Evolutionary conservation across 2,888 invertebrate species (phyloP).

Genomic region (Carterocephalus palaemon): DNA sequence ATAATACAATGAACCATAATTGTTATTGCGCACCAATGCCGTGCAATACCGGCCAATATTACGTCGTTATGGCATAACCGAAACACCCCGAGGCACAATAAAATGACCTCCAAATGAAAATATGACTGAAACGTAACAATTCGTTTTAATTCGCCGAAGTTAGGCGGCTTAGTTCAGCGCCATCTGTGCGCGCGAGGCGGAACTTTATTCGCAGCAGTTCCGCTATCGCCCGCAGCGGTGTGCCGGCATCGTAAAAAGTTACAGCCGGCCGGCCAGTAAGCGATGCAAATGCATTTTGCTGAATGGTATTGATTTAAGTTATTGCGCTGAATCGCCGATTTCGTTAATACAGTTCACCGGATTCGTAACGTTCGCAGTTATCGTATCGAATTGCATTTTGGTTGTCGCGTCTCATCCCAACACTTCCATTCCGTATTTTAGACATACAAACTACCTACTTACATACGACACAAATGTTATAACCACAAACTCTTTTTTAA

Average conservation of each 20-base stretch:
- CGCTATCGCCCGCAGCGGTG: conserved; percentile 41
- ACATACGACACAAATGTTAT: no score
- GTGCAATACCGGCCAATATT: conserved; percentile 39
- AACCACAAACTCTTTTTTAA: no score
- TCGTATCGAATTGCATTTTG: conserved; percentile 14
- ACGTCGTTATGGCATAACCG: conserved; percentile 37
- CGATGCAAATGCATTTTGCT: conserved; percentile 34
- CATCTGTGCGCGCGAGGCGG: conserved; percentile 49
- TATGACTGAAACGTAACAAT: conserved; percentile 44
- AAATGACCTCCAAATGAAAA: conserved; percentile 51
- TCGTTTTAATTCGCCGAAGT: conserved; percentile 47
- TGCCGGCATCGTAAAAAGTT: conserved; percentile 42
- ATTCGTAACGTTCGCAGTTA: conserved; percentile 10
- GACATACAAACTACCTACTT: no score
- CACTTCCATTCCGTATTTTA: no score
- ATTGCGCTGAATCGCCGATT: conserved; percentile 26
- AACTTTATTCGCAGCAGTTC: conserved; percentile 52
- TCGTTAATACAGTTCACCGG: conserved; percentile 20
- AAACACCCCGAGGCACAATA: conserved; percentile 34
- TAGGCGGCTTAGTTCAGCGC: conserved; percentile 47
- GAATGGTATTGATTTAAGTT: conserved; percentile 35
- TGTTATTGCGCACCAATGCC: conserved; percentile 46
- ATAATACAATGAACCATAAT: conserved; percentile 49
- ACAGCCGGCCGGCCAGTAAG: conserved; percentile 29
- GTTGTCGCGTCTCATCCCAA: background rate